Percentiles rank a stretch among this genome's conserved stretches.
Conservation (phyloP, 1,140 invertebrate genomes). For the Dendroctonus valens region DNA sequence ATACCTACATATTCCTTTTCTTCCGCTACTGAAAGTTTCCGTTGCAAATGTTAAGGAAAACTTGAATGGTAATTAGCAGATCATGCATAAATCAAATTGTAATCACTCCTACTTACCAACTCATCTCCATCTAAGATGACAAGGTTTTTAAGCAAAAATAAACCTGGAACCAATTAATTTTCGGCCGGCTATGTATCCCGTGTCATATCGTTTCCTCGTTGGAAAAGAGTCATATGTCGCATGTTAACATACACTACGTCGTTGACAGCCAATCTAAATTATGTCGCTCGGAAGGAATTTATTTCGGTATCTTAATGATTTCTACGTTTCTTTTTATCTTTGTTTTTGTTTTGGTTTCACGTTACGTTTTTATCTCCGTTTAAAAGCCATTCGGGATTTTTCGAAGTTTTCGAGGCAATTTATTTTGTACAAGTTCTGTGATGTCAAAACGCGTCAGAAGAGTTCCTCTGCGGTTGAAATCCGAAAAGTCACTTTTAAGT, state of each 20-base stretch:
- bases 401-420: conserved; percentile 17
- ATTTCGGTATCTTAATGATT: conserved; percentile 29
- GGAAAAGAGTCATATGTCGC: conserved; percentile 21
- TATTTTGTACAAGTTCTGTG: conserved; percentile 7
- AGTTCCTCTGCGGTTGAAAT: no score
- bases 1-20: no score
- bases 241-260: conserved; percentile 26
- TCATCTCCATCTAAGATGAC: no score
- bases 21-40: no score
- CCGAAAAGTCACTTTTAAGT: no score
- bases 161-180: no score
- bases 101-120: no score
- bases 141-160: no score
- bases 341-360: conserved; percentile 31
- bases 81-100: no score
- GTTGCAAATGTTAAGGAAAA: not conserved
- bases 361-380: conserved; percentile 24
- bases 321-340: conserved; percentile 25
- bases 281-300: conserved; percentile 19
- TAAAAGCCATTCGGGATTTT: conserved; percentile 27
- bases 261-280: conserved; percentile 31
- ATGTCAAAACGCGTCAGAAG: not conserved
- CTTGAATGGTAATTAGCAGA: conserved; percentile 1
- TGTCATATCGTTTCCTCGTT: conserved; percentile 11
- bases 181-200: not conserved